phyloP scores from a whole-genome alignment of 2,888 invertebrate species.

The Homarus gammarus region DNA sequence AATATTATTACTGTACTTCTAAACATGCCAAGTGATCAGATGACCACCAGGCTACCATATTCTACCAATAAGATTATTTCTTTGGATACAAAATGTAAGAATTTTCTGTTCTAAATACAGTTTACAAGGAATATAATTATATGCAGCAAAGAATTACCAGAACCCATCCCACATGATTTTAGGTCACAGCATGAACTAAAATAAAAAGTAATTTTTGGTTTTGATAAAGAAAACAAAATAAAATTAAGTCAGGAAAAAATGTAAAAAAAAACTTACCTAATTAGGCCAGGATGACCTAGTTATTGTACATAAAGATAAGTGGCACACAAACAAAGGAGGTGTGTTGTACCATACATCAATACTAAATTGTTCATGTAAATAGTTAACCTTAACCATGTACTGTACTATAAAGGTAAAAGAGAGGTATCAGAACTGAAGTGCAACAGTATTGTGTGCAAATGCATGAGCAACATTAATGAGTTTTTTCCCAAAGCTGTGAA shows the following conservation, averaged over 20 bases:
- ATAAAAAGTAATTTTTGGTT: too few relatives aligned
- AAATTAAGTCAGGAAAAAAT: neutral
- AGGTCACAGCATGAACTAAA: neutral
- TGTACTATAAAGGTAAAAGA: conserved; percentile 1
- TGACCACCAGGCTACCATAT: too few relatives aligned
- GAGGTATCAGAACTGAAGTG: conserved; percentile 13
- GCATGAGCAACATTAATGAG: conserved; percentile 4
- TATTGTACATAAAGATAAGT: conserved; percentile 27
- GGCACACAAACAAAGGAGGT: conserved; percentile 4
- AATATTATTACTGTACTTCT: too few relatives aligned
- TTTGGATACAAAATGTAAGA: too few relatives aligned
- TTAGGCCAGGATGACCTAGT: conserved; percentile 30
- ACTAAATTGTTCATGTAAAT: conserved; percentile 12
- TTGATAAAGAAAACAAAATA: neutral
- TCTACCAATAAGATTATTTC: too few relatives aligned
- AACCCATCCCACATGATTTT: neutral
- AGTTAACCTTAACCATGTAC: conserved; percentile 8
- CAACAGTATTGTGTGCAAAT: conserved; percentile 9
- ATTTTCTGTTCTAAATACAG: too few relatives aligned
- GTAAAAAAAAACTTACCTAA: neutral
- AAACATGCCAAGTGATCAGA: too few relatives aligned
- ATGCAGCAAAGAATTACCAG: neutral
- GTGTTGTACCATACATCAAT: conserved; percentile 32
- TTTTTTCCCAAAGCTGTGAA: neutral
- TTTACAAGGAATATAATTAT: too few relatives aligned